A percentile compares a stretch with the other conserved stretches of the same genome.
Evolutionary conservation across 2,888 invertebrate genomes (phyloP).

Genomic region (Balanococcus diminutus): DNA sequence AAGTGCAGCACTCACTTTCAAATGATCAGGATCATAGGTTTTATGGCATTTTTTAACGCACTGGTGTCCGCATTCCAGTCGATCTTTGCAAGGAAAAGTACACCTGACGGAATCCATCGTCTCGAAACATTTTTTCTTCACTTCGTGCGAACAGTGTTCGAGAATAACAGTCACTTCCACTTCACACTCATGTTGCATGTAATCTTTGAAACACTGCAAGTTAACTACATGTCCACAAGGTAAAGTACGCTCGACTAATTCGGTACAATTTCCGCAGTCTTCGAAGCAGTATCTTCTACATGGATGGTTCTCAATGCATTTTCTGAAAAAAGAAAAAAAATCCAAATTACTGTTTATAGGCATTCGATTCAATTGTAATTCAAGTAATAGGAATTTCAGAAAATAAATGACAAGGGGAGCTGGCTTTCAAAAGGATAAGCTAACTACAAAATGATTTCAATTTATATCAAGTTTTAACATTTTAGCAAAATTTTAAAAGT

Average conservation of each 20-base stretch:
- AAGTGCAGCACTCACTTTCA: conserved; percentile 61
- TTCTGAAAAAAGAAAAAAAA: conserved; percentile 55
- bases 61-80: conserved; percentile 70
- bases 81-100: conserved; percentile 64
- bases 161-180: conserved; percentile 57
- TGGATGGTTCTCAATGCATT: conserved; percentile 56
- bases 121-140: conserved; percentile 62
- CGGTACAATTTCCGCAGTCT: conserved; percentile 56
- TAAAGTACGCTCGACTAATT: conserved; percentile 44
- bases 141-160: conserved; percentile 62
- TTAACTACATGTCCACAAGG: conserved; percentile 63
- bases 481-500: no score
- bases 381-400: no score
- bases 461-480: no score
- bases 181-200: background rate
- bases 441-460: no score
- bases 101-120: conserved; percentile 62
- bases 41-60: conserved; percentile 69
- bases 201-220: conserved; percentile 59
- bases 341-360: background rate
- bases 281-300: conserved; percentile 55
- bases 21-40: conserved; percentile 67
- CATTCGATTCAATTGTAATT: no score
- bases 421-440: no score
- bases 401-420: no score